Conservation (phyloP, 2,113 vertebrate genomes). For the Ranitomeya variabilis region DNA sequence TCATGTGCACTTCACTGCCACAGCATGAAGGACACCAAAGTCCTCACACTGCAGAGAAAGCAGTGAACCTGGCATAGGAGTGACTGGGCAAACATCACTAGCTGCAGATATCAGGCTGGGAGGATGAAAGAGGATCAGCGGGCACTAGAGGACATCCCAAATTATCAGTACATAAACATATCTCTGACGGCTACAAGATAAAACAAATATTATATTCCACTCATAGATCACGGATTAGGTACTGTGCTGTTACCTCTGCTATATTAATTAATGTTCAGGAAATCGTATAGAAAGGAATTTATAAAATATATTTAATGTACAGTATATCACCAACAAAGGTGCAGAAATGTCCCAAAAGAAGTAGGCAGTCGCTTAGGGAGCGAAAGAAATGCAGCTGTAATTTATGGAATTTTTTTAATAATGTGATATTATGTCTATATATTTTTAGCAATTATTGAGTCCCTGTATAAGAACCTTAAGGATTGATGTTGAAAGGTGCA, state of each 20-base stretch:
- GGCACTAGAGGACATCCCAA: not conserved
- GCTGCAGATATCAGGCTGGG: not conserved
- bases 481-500: too few species aligned
- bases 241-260: not conserved
- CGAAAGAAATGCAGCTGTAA: too few species aligned
- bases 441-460: too few species aligned
- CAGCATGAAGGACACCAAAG: constrained; percentile 43
- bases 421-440: too few species aligned
- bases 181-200: not conserved
- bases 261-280: too few species aligned
- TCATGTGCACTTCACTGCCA: constrained; percentile 32
- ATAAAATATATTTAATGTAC: too few species aligned
- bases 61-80: not conserved
- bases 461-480: too few species aligned
- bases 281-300: too few species aligned
- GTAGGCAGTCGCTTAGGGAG: too few species aligned
- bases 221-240: not conserved
- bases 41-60: constrained; percentile 14
- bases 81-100: constrained; percentile 13
- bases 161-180: not conserved
- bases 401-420: too few species aligned
- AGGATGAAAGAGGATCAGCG: not conserved
- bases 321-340: too few species aligned
- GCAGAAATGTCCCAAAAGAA: too few species aligned
- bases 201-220: not conserved